phyloP scores from a whole-genome alignment of 2,888 invertebrate species.

The Cephus runcator region DNA sequence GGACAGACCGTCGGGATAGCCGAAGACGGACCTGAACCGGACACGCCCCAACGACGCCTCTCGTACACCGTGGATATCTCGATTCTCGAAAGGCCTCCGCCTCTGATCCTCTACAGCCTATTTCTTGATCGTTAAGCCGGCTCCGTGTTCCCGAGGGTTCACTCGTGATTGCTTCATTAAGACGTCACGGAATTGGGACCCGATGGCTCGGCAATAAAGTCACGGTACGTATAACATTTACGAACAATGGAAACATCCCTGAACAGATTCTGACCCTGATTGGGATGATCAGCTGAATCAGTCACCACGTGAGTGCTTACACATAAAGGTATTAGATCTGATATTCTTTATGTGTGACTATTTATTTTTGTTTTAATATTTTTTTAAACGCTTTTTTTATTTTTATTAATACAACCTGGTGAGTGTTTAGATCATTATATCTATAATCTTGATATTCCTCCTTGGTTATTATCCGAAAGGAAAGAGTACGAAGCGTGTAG shows the following conservation, averaged over 20 bases:
- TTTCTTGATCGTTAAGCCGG: background rate
- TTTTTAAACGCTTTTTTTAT: background rate
- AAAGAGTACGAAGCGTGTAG: background rate
- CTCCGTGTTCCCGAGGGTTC: conserved; percentile 1
- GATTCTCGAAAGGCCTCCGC: background rate
- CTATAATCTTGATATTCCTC: background rate
- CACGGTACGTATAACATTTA: background rate
- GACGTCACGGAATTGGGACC: conserved; percentile 27
- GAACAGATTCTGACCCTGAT: background rate
- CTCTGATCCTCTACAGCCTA: background rate
- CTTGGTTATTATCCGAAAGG: background rate
- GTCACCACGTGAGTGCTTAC: background rate
- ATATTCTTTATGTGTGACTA: background rate
- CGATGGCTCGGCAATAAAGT: conserved; percentile 5
- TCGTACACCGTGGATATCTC: background rate
- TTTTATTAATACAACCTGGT: background rate
- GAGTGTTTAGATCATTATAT: background rate
- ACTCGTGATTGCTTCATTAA: conserved; percentile 36
- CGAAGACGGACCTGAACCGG: background rate
- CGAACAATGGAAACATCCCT: background rate
- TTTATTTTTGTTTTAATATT: background rate
- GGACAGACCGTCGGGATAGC: background rate
- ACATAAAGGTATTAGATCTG: background rate
- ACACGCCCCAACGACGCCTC: conserved; percentile 28
- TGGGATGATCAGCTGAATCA: background rate